phyloP scores from a whole-genome alignment of 2,113 vertebrate genomes.

The Chaenocephalus aceratus region DNA sequence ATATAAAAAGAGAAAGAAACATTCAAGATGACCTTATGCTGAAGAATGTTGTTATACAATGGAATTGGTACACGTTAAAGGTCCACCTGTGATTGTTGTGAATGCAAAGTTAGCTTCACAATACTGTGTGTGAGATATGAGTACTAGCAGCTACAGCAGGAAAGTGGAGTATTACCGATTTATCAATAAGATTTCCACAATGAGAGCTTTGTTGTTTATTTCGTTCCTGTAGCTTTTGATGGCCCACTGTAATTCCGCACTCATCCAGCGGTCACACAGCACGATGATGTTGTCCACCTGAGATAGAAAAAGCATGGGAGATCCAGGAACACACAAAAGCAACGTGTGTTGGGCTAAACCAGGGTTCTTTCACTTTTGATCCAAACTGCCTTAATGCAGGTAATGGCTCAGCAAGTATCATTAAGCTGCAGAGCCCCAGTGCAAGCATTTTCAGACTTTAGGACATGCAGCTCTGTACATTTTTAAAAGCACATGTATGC shows the following conservation, averaged over 20 bases:
- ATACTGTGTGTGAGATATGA: not conserved
- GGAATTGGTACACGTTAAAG: not conserved
- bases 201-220: slow-evolving; percentile 76
- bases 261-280: rapidly evolving
- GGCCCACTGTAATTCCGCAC: rapidly evolving
- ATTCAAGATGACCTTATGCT: not conserved
- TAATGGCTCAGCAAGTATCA: not conserved
- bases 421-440: not conserved
- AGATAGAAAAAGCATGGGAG: not conserved
- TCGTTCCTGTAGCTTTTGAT: slow-evolving; percentile 74
- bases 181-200: slow-evolving; percentile 69
- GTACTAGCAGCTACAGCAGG: not conserved
- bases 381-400: not conserved
- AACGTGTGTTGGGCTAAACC: not conserved
- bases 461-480: not conserved
- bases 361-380: not conserved
- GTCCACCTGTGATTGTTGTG: not conserved
- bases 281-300: slow-evolving; percentile 87
- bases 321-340: not conserved
- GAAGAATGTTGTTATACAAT: not conserved
- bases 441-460: not conserved
- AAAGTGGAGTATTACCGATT: not conserved
- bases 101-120: not conserved
- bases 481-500: too few species aligned
- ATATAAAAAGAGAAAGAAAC: not conserved